Evolutionary conservation across 2,113 vertebrate genomes (phyloP), one percentile per base, ranked within the genome.

Genomic region (Uropsilus gracilis): DNA sequence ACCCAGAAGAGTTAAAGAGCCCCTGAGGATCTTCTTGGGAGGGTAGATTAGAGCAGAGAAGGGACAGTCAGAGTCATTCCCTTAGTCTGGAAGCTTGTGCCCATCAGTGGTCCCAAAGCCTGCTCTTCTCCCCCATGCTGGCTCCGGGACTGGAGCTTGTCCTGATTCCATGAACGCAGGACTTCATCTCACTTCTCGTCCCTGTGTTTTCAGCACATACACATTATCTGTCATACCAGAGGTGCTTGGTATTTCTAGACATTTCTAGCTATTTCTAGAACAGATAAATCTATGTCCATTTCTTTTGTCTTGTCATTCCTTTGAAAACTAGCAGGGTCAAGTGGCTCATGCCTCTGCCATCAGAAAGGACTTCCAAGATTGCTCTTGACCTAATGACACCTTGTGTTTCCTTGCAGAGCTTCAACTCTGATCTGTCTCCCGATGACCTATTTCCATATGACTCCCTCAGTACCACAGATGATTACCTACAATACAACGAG

Each of bases 401-500:
- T 6, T 5, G 39, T 95, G 37, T 94, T 66, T 50, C 72, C 3
- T 76, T 92, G 20, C 97, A 98, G 98, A 90, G 42, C 75, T 44
- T 71, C 3, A 28, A 20, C 32, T 39, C 89, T 10, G 64, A 42
- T 17, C 32, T 16, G 13, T 30, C 32, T 34, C 7, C 16, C 32
- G 32, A 66, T 66, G 32, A 34, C 32, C 34, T 34, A 12, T 17
- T 1, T n/a, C 17, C 50, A 12, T 53, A 53, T 4, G 32, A 18
- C 32, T 30, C 4, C n/a, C 16, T 17, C 11, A 6, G 10, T 9
- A 17, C n/a, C 32, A 11, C 1, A n/a, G 64, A 66, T 17, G 12
- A 66, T 34, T n/a, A 66, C 64, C 34, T 82, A 89, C 48, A 97
- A 93, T 0, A 14, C 71, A 2, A 93, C 90, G 0, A 53, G 92